These are phyloP conservation scores for Nesogale talazaci DNA, from an alignment of 2,113 vertebrate species.

Conservation along the genomic window DNA sequence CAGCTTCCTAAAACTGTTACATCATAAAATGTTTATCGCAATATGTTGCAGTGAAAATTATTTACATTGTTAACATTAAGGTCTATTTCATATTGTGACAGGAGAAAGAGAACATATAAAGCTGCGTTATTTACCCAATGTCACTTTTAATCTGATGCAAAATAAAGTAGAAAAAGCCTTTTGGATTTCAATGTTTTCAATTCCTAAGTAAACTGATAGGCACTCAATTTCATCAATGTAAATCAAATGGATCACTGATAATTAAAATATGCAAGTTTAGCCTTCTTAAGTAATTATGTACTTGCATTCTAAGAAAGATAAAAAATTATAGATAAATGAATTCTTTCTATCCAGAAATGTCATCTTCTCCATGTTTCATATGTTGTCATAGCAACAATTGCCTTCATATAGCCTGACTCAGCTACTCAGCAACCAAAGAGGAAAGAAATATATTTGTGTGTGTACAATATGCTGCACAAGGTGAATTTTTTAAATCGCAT, in stretches of 20 bases:
- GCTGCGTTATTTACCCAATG: constrained; percentile 58
- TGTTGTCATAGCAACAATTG: constrained; percentile 82
- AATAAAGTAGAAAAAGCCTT: constrained; percentile 62
- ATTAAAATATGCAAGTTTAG: constrained; percentile 72
- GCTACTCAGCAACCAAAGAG: constrained; percentile 77
- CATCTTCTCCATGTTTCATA: constrained; percentile 77
- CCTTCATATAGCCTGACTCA: constrained; percentile 80
- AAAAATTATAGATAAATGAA: constrained; percentile 75
- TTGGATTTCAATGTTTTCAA: neutral
- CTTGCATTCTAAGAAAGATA: constrained; percentile 58
- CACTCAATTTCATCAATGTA: neutral
- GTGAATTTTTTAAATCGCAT: constrained; percentile 22
- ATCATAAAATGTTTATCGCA: constrained; percentile 68
- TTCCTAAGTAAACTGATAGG: constrained; percentile 61
- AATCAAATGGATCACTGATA: constrained; percentile 57
- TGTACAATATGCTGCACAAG: constrained; percentile 68
- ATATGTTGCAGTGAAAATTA: constrained; percentile 66
- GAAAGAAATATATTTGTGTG: constrained; percentile 65
- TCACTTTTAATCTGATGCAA: constrained; percentile 63
- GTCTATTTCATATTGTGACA: constrained; percentile 68
- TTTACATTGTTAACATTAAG: constrained; percentile 68
- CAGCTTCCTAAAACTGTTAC: constrained; percentile 70
- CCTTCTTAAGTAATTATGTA: constrained; percentile 34
- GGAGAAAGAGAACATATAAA: constrained; percentile 58
- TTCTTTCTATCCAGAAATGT: constrained; percentile 73